Percentiles rank a stretch among this genome's conserved stretches.
phyloP scores from a whole-genome alignment of 2,113 vertebrate species.

The Aptenodytes patagonicus region DNA sequence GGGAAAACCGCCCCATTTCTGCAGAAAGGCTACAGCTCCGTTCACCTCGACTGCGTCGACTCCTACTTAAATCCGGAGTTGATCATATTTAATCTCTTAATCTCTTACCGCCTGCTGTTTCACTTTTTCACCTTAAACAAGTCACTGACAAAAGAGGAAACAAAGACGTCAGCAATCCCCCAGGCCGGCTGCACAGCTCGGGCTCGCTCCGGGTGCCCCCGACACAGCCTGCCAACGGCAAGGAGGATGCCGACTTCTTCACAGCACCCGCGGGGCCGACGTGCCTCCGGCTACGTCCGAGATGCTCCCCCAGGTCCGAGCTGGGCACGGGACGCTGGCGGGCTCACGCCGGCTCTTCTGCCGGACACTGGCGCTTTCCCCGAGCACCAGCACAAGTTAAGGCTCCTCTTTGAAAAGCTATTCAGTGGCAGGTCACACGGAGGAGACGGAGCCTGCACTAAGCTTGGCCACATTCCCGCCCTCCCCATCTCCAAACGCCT shows the following conservation, averaged over 20 bases:
- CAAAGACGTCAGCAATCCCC: not conserved
- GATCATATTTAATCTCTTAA: not conserved
- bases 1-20: not conserved
- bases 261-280: rapidly evolving
- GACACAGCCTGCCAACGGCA: not conserved
- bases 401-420: not conserved
- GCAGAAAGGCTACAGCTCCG: not conserved
- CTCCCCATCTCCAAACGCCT: not conserved
- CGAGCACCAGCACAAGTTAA: not conserved
- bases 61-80: not conserved
- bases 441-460: not conserved
- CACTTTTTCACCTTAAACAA: slow-evolving; percentile 23
- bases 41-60: not conserved
- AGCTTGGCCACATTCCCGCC: not conserved
- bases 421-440: not conserved
- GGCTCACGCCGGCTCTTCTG: not conserved
- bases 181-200: not conserved
- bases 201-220: not conserved
- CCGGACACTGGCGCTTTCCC: not conserved
- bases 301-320: not conserved
- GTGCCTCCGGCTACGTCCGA: not conserved
- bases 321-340: rapidly evolving
- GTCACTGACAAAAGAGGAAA: not conserved
- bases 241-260: not conserved
- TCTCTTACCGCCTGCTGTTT: slow-evolving; percentile 20